phyloP scores from a whole-genome alignment of 2,113 vertebrate genomes.

The Pollimyrus isidori region DNA sequence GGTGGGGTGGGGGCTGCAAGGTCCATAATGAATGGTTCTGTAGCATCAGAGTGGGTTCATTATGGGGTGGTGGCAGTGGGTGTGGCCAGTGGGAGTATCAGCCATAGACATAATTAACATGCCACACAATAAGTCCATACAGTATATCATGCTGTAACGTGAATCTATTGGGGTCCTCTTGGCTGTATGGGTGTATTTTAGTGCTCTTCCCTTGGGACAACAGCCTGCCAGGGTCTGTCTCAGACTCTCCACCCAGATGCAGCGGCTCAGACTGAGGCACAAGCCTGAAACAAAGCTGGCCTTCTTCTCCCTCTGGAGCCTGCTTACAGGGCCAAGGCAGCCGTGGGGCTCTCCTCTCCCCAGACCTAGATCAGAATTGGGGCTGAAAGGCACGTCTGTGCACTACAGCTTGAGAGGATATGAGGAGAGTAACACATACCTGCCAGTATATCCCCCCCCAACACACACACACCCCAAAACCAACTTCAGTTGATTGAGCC shows the following conservation, averaged over 20 bases:
- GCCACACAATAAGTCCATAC: neutral
- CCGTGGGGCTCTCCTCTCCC: neutral
- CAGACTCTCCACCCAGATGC: neutral
- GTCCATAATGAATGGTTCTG: neutral
- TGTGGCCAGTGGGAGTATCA: neutral
- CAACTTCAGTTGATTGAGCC: too few species aligned
- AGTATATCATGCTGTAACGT: neutral
- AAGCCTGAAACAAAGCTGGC: conserved; percentile 14
- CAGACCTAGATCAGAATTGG: neutral
- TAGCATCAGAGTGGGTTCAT: neutral
- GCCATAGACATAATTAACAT: neutral
- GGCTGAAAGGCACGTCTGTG: neutral
- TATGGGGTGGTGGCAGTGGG: neutral
- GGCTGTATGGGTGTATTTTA: neutral
- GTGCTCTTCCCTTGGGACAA: neutral
- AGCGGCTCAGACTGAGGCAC: neutral
- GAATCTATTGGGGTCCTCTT: neutral
- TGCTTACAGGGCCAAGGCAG: neutral
- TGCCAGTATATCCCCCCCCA: too few species aligned
- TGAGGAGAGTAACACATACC: neutral
- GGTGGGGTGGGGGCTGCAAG: neutral
- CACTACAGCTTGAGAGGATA: neutral
- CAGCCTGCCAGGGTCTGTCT: neutral
- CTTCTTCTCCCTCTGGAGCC: conserved; percentile 1
- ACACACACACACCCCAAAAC: too few species aligned